These are phyloP conservation scores for Phoenicopterus ruber DNA, from an alignment of 2,113 vertebrate genomes.

Conservation along the genomic window DNA sequence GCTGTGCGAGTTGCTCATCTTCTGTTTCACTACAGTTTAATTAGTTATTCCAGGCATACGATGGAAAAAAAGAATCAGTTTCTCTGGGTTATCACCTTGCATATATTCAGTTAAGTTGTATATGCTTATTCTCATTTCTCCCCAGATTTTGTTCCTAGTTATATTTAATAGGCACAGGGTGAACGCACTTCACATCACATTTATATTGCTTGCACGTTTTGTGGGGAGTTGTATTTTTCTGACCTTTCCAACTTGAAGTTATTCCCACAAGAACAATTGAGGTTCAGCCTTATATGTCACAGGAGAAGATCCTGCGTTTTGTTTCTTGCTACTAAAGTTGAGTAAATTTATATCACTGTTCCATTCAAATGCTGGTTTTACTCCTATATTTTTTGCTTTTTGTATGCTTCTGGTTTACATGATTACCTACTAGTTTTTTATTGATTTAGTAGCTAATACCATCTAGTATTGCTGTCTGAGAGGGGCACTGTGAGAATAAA, in stretches of 20 bases:
- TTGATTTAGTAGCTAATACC: neutral
- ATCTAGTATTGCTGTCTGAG: neutral
- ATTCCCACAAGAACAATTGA: neutral
- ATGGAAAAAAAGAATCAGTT: neutral
- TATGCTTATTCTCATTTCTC: neutral
- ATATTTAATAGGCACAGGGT: neutral
- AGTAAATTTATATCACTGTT: neutral
- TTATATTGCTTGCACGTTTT: neutral
- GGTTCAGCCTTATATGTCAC: neutral
- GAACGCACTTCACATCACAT: neutral
- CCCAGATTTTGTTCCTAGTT: neutral
- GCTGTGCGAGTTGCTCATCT: neutral
- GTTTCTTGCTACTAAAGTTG: neutral
- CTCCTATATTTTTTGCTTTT: neutral
- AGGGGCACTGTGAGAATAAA: neutral
- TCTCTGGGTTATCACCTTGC: neutral
- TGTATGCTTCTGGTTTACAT: neutral
- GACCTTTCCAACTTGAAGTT: neutral
- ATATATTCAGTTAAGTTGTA: neutral
- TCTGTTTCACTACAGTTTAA: neutral
- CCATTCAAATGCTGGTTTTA: neutral
- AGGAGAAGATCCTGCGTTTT: neutral
- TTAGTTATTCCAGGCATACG: neutral
- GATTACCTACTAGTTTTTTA: neutral
- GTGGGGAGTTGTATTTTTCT: neutral